phyloP scores from a whole-genome alignment of 2,113 vertebrate genomes.

The Ammospiza caudacuta region DNA sequence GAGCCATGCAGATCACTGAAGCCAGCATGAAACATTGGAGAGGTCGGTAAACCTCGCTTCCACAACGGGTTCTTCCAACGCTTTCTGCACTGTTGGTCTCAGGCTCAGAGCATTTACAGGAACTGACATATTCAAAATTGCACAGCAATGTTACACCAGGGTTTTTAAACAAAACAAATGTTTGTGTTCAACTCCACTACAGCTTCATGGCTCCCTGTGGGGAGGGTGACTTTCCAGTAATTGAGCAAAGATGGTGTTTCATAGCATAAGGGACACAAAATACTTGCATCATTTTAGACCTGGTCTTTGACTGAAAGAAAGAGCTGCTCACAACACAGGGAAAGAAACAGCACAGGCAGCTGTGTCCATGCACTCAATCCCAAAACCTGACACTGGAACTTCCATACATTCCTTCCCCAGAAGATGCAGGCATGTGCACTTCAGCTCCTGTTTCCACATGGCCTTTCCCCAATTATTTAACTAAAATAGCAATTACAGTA shows the following conservation, averaged over 20 bases:
- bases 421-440: not conserved
- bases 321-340: not conserved
- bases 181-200: constrained; percentile 50
- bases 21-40: constrained; percentile 57
- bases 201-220: constrained; percentile 16
- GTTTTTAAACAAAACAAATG: constrained; percentile 70
- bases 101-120: constrained; percentile 43
- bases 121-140: constrained; percentile 69
- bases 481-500: not conserved
- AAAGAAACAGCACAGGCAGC: not conserved
- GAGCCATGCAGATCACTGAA: constrained; percentile 35
- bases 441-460: not conserved
- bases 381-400: not conserved
- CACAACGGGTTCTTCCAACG: constrained; percentile 65
- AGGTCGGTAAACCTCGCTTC: constrained; percentile 62
- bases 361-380: not conserved
- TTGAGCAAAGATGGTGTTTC: constrained; percentile 17
- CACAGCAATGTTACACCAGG: constrained; percentile 20
- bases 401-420: not conserved
- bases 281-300: not conserved
- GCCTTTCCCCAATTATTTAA: not conserved
- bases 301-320: not conserved
- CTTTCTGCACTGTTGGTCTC: constrained; percentile 57
- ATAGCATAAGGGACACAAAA: not conserved
- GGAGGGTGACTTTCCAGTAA: constrained; percentile 56